Conservation (phyloP, 2,797 vertebrate genomes). For the Rhodeus uyekii region DNA sequence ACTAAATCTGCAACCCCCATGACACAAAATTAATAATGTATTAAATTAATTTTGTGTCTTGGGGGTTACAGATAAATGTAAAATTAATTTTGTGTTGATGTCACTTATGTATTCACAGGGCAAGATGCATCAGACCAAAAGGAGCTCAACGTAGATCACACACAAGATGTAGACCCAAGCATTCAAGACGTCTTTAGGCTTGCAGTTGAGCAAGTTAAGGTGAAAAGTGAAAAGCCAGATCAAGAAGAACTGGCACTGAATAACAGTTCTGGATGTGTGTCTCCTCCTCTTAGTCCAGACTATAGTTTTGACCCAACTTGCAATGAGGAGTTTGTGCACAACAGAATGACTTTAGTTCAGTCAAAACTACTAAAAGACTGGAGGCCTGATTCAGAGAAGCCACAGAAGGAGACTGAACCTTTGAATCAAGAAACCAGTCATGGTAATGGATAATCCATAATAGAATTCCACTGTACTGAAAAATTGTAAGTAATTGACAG, state of each 20-base stretch:
- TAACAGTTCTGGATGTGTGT: background rate
- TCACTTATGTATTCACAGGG: constrained; percentile 12
- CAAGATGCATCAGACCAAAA: constrained; percentile 7
- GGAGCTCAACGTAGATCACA: constrained; percentile 21
- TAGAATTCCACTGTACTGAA: background rate
- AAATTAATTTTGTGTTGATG: background rate
- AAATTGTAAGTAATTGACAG: background rate
- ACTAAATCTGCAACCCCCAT: too few relatives aligned
- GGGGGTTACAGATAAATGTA: too few relatives aligned
- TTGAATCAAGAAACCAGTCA: background rate
- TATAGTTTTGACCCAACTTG: constrained; percentile 52
- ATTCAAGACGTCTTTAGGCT: constrained; percentile 10
- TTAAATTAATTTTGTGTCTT: too few relatives aligned
- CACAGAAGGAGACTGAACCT: background rate
- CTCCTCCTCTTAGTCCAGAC: background rate
- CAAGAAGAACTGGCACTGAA: constrained; percentile 38
- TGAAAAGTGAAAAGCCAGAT: constrained; percentile 58
- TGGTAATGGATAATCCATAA: background rate
- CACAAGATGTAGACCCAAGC: background rate
- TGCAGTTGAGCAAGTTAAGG: constrained; percentile 60
- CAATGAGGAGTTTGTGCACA: constrained; percentile 61
- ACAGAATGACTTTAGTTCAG: constrained; percentile 63
- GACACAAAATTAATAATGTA: too few relatives aligned
- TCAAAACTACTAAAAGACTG: constrained; percentile 70
- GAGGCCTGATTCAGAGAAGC: constrained; percentile 61